Evolutionary conservation across 2,888 invertebrate genomes (phyloP).

Genomic region (Brenthis hecate): DNA sequence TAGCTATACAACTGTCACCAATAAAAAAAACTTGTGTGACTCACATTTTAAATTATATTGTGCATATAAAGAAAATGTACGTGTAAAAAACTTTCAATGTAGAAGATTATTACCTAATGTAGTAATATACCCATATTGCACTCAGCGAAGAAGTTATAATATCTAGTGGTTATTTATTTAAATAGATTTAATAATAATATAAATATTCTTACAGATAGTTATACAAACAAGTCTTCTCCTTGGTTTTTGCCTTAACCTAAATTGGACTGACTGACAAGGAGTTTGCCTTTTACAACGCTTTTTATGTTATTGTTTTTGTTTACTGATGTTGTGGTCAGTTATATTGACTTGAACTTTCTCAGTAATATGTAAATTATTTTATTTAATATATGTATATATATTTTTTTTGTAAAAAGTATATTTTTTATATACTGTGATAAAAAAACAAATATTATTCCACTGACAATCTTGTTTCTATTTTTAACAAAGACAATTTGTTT

Average conservation of each 20-base stretch:
- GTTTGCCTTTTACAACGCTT: neutral
- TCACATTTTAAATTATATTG: no score
- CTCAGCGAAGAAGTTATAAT: neutral
- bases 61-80: no score
- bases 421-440: no score
- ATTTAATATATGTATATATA: neutral
- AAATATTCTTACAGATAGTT: neutral
- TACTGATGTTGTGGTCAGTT: neutral
- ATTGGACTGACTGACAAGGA: neutral
- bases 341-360: no score
- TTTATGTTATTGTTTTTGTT: neutral
- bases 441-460: no score
- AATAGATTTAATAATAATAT: conserved; percentile 4
- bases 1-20: no score
- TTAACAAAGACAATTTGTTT: neutral
- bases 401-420: no score
- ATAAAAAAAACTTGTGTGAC: no score
- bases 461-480: no score
- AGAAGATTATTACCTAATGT: no score
- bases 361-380: neutral
- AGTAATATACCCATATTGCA: no score
- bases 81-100: no score
- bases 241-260: conserved; percentile 11
- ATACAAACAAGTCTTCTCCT: conserved; percentile 7
- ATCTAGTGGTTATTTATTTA: neutral